phyloP scores from a whole-genome alignment of 2,888 invertebrate species.

The Mimachlamys varia region DNA sequence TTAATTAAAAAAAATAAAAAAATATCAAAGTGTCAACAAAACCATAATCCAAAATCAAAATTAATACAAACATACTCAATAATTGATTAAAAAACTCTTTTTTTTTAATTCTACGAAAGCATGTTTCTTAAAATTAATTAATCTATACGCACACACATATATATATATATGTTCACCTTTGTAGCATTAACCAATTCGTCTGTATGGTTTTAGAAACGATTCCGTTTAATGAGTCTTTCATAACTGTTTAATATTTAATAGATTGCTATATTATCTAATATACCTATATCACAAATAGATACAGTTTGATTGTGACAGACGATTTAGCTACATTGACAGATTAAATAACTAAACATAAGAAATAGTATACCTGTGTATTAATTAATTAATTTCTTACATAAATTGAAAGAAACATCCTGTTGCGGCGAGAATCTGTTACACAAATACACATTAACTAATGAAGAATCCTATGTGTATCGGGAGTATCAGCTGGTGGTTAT shows the following conservation, averaged over 20 bases:
- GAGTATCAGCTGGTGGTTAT: not conserved
- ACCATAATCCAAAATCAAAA: no score
- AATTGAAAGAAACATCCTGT: constrained; percentile 13
- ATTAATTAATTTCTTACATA: constrained; percentile 1
- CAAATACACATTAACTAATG: not conserved
- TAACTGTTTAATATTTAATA: not conserved
- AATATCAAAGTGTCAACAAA: no score
- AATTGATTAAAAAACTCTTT: no score
- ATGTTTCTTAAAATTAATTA: not conserved
- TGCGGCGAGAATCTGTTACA: not conserved
- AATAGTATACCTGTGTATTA: not conserved
- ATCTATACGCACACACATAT: no score
- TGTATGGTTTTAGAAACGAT: not conserved
- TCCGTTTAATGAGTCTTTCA: not conserved
- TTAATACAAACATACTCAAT: no score
- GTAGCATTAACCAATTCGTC: no score
- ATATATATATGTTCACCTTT: no score
- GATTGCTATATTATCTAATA: not conserved
- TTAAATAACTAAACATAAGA: constrained; percentile 2
- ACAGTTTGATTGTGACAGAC: constrained; percentile 14
- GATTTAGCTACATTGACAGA: constrained; percentile 5
- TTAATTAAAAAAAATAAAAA: no score
- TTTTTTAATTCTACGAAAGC: no score
- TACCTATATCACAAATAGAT: constrained; percentile 26
- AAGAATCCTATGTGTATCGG: not conserved